phyloP scores from a whole-genome alignment of 2,113 vertebrate genomes.

The Bothrops jararaca region DNA sequence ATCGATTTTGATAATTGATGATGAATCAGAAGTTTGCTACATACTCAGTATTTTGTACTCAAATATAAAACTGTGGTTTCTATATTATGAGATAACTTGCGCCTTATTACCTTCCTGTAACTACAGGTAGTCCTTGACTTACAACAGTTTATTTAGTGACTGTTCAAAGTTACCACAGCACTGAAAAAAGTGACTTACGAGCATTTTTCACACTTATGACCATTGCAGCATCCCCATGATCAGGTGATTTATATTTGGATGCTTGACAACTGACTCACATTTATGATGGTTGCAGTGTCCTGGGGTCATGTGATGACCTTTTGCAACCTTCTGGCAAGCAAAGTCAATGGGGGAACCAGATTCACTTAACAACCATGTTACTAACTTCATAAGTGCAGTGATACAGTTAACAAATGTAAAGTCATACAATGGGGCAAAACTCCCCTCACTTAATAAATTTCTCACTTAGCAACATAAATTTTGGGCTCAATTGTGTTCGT shows the following conservation, averaged over 20 bases:
- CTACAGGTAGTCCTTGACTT: background rate
- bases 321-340: background rate
- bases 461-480: background rate
- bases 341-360: background rate
- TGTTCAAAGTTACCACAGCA: background rate
- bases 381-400: background rate
- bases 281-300: background rate
- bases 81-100: background rate
- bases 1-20: constrained; percentile 72
- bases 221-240: background rate
- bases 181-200: background rate
- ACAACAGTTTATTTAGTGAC: background rate
- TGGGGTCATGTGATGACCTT: background rate
- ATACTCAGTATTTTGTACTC: background rate
- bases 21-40: constrained; percentile 11
- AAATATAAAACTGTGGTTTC: background rate
- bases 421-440: background rate
- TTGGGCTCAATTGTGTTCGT: background rate
- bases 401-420: background rate
- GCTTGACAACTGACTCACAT: background rate
- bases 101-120: background rate
- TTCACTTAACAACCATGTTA: background rate
- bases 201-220: background rate
- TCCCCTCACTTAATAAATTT: background rate
- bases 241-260: background rate